These are phyloP conservation scores for Vespertilio murinus DNA, from an alignment of 2,797 vertebrate genomes.

Conservation along the genomic window DNA sequence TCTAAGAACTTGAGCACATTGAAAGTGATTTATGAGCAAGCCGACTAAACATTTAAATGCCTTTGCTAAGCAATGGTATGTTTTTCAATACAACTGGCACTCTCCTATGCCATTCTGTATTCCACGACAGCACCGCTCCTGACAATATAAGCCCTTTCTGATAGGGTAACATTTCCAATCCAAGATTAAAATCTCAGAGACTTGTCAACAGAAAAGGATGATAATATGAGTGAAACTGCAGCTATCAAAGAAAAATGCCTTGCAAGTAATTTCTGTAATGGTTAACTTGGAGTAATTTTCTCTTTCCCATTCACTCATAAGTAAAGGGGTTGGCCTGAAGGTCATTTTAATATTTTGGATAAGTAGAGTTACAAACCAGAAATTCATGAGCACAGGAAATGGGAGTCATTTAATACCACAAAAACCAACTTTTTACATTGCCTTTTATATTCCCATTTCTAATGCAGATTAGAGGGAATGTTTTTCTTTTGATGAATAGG, in stretches of 20 bases:
- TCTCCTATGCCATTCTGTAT: constrained; percentile 68
- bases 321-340: constrained; percentile 65
- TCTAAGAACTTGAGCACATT: constrained; percentile 67
- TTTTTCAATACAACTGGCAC: constrained; percentile 75
- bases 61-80: constrained; percentile 72
- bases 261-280: constrained; percentile 79
- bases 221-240: constrained; percentile 76
- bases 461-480: constrained; percentile 10
- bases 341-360: constrained; percentile 81
- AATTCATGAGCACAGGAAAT: constrained; percentile 72
- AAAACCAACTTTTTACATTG: constrained; percentile 55
- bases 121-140: constrained; percentile 49
- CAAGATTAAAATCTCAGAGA: constrained; percentile 84
- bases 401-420: constrained; percentile 58
- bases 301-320: constrained; percentile 57
- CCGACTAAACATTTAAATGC: constrained; percentile 76
- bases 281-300: constrained; percentile 76
- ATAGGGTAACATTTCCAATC: constrained; percentile 79
- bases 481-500: constrained; percentile 60
- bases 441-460: constrained; percentile 43
- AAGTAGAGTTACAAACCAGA: constrained; percentile 67
- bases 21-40: constrained; percentile 76
- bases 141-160: constrained; percentile 79
- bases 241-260: constrained; percentile 79
- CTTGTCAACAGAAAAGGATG: constrained; percentile 80